phyloP scores from a whole-genome alignment of 2,888 invertebrate species.

The Xestoiulus laeticollis region DNA sequence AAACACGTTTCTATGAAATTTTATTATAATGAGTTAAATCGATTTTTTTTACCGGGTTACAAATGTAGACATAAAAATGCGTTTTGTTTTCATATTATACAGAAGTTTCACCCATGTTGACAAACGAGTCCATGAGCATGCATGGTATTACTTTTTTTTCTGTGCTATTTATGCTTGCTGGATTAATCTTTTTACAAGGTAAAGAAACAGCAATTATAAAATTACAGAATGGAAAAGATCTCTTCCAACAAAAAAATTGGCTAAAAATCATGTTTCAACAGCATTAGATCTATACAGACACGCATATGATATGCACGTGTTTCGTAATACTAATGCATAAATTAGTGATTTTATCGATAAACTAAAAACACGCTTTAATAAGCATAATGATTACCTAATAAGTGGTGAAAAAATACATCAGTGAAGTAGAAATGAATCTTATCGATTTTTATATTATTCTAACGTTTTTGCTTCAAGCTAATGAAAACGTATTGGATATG shows the following conservation, averaged over 20 bases:
- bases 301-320: not conserved
- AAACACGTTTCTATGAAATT: not conserved
- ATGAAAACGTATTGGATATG: not conserved
- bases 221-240: not conserved
- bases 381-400: conserved; percentile 16
- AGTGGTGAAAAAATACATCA: conserved; percentile 26
- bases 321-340: not conserved
- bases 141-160: not conserved
- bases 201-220: not conserved
- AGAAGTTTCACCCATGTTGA: not conserved
- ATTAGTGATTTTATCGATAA: not conserved
- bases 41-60: not conserved
- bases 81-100: not conserved
- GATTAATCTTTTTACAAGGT: not conserved
- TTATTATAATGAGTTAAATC: not conserved
- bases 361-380: conserved; percentile 24
- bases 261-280: conserved; percentile 12
- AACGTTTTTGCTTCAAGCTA: not conserved
- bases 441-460: not conserved
- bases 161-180: not conserved
- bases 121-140: not conserved
- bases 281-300: conserved; percentile 1
- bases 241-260: not conserved
- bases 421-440: not conserved
- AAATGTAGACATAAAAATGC: not conserved